Conservation (phyloP, 2,113 vertebrate species). For the Talpa occidentalis region DNA sequence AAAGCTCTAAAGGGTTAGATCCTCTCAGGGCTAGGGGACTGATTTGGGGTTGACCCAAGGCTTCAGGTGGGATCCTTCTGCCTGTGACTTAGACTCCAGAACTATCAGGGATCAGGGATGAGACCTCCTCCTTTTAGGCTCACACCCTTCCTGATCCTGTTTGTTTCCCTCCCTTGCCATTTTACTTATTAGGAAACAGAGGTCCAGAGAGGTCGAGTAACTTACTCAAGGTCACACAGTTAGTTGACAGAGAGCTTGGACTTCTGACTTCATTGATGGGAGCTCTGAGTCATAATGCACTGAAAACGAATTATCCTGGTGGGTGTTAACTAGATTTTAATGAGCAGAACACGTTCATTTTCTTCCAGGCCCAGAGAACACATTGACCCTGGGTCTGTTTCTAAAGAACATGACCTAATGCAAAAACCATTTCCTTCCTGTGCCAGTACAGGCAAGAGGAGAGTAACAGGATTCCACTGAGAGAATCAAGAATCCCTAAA, state of each 20-base stretch:
- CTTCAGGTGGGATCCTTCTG: background rate
- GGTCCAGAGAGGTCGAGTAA: background rate
- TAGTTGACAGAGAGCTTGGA: background rate
- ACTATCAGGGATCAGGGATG: background rate
- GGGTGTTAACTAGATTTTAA: background rate
- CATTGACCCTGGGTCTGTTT: background rate
- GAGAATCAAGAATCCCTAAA: background rate
- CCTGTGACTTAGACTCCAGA: background rate
- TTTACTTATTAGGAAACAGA: constrained; percentile 42
- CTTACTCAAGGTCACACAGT: background rate
- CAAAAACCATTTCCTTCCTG: background rate
- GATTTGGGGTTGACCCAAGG: background rate
- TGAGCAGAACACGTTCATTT: background rate
- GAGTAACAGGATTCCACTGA: background rate
- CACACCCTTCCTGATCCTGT: background rate
- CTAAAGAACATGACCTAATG: background rate
- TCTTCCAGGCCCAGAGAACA: background rate
- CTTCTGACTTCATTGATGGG: background rate
- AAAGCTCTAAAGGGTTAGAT: background rate
- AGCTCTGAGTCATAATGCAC: background rate
- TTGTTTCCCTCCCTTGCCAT: background rate
- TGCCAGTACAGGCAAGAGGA: background rate
- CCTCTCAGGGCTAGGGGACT: background rate
- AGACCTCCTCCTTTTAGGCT: background rate
- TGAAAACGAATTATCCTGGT: background rate